Evolutionary conservation across 2,888 invertebrate genomes (phyloP).

Genomic region (Drosophila subsilvestris): DNA sequence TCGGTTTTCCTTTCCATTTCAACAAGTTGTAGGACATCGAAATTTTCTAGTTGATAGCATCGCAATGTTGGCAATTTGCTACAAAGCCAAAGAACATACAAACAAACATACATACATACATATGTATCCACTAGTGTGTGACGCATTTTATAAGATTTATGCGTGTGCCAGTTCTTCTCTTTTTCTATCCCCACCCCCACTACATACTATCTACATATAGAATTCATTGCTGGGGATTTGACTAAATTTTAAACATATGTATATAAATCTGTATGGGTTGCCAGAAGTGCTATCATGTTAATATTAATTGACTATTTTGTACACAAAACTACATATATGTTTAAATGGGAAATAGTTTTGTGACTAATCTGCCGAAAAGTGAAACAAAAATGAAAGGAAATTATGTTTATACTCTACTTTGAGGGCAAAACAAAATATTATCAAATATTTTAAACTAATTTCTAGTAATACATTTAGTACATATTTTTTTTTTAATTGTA

Average conservation of each 20-base stretch:
- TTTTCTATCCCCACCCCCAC: too few relatives aligned
- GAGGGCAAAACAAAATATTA: neutral
- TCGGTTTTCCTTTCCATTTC: constrained; percentile 36
- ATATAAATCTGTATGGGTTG: constrained; percentile 44
- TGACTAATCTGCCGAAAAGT: constrained; percentile 29
- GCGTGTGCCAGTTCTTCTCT: constrained; percentile 74
- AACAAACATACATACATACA: neutral
- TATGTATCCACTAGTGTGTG: constrained; percentile 42
- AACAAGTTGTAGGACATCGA: constrained; percentile 45
- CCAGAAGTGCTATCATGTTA: constrained; percentile 36
- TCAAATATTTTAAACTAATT: too few relatives aligned
- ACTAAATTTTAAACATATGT: constrained; percentile 33
- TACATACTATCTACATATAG: too few relatives aligned
- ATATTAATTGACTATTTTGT: constrained; percentile 66
- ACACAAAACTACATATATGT: constrained; percentile 23
- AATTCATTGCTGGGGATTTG: neutral
- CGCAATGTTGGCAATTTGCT: constrained; percentile 60
- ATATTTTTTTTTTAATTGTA: too few relatives aligned
- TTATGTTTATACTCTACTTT: constrained; percentile 8
- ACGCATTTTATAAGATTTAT: constrained; percentile 67
- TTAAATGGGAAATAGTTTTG: constrained; percentile 26
- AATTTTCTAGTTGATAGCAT: constrained; percentile 73
- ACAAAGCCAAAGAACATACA: constrained; percentile 15
- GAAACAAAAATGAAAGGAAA: constrained; percentile 9
- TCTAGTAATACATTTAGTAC: too few relatives aligned